Evolutionary conservation across 2,888 invertebrate genomes (phyloP).

Genomic region (Galerucella pusilla): DNA sequence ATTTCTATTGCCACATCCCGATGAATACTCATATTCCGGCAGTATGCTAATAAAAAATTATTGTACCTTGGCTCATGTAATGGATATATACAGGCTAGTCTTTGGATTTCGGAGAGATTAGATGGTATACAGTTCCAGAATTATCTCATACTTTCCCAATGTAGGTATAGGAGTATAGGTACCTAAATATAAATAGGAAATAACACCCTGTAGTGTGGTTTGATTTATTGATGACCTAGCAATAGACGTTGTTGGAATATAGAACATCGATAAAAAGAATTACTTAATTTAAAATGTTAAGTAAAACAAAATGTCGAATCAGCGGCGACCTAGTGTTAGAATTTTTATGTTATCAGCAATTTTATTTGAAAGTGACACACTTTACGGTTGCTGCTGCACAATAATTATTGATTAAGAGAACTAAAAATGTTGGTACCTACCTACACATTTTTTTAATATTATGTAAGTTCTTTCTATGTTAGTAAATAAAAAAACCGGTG

Average conservation of each 20-base stretch:
- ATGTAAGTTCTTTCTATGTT: too few species aligned
- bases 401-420: neutral
- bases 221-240: conserved; percentile 8
- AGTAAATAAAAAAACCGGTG: too few species aligned
- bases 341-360: conserved; percentile 13
- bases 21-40: too few species aligned
- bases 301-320: conserved; percentile 20
- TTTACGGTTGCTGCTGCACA: neutral
- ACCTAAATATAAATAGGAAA: neutral
- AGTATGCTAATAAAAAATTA: too few species aligned
- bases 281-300: conserved; percentile 17
- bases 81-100: too few species aligned
- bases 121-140: too few species aligned
- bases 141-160: too few species aligned
- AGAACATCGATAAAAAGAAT: conserved; percentile 13
- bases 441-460: too few species aligned
- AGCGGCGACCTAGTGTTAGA: conserved; percentile 15
- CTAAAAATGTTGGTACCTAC: too few species aligned
- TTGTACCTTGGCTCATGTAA: too few species aligned
- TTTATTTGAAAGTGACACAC: conserved; percentile 7
- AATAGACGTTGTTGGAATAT: conserved; percentile 7
- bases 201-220: neutral
- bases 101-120: too few species aligned
- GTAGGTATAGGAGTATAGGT: neutral
- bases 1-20: too few species aligned